Evolutionary conservation across 2,888 invertebrate genomes (phyloP).

Genomic region (Melipona bicolor): DNA sequence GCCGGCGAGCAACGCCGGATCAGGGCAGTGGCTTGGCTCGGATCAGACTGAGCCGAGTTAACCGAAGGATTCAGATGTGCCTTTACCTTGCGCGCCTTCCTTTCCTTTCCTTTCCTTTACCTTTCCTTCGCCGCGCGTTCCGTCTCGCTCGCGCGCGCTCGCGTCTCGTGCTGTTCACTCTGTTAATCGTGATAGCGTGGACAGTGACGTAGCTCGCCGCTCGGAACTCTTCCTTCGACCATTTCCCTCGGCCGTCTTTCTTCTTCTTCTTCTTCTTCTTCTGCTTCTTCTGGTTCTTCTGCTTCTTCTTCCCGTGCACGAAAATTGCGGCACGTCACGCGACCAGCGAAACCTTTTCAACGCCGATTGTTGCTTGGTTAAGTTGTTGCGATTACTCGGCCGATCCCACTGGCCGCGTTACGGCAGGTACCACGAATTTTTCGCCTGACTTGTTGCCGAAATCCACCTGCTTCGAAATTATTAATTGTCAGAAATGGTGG

Average conservation of each 20-base stretch:
- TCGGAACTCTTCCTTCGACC: slow-evolving; percentile 21
- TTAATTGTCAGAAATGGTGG: not conserved
- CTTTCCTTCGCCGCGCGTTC: slow-evolving; percentile 64
- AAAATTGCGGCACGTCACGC: slow-evolving; percentile 56
- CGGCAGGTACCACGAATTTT: not conserved
- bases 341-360: slow-evolving; percentile 33
- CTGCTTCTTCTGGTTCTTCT: not conserved
- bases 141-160: slow-evolving; percentile 61
- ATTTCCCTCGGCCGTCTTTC: not conserved
- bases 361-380: slow-evolving; percentile 9
- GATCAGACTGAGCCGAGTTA: slow-evolving; percentile 79
- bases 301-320: not conserved
- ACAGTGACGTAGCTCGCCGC: slow-evolving; percentile 68
- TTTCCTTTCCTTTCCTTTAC: slow-evolving; percentile 71
- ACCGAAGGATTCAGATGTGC: slow-evolving; percentile 78
- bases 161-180: slow-evolving; percentile 70
- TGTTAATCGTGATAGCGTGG: slow-evolving; percentile 74
- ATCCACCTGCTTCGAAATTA: not conserved
- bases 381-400: slow-evolving; percentile 11
- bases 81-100: slow-evolving; percentile 75
- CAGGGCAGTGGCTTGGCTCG: slow-evolving; percentile 76
- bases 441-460: not conserved
- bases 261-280: not conserved
- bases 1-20: slow-evolving; percentile 53
- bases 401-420: not conserved